Evolutionary conservation across 2,888 invertebrate species (phyloP), one percentile per base, ranked within the genome.

Genomic region (Hyposoter didymator): DNA sequence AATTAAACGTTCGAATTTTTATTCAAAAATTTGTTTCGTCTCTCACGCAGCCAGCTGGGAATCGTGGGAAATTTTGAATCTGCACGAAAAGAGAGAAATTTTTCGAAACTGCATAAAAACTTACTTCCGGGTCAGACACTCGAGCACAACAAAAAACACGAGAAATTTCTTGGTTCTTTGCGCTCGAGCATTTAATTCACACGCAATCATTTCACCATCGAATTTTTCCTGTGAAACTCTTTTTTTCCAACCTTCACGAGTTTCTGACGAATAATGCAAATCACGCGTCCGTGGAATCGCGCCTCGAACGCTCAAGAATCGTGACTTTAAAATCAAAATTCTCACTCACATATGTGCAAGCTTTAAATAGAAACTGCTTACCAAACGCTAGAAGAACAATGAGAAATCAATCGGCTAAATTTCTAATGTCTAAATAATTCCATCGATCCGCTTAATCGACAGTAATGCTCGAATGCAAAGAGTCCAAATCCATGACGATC

Each of bases 181-280:
- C 35, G 7, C n/a, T 55, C 19, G 19, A 1, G 22, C 22, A 55
- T 22, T 22, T 22, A 10, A 55, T 55, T 55, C 22, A 55, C 12
- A 55, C 8, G 64, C 64, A 35, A 39, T 66, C 64, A 39, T 84
- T 84, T 79, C 79, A 66, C 45, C 70, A 80, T 80, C 52, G n/a
- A 22, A 67, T 67, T 55, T 72, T 79, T 84, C 47, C 35, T 19
- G 75, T 64, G 32, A 72, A 84, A 84, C 47, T 22, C 66, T 70
- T 52, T 76, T 76, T 78, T 66, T 49, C 52, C 52, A 67, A 35
- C 70, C 28, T 62, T 14, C 49, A 2, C 69, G 49, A 69, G 70
- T 70, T 70, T 75, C 43, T 62, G 28, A 70, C 52, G 75, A 84
- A 80, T 76, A 75, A 84, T 84, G 84, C 80, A 76, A 66, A 84